Evolutionary conservation across 2,888 invertebrate species (phyloP), one percentile per base, ranked within the genome.

Genomic region (Protophormia terraenovae): DNA sequence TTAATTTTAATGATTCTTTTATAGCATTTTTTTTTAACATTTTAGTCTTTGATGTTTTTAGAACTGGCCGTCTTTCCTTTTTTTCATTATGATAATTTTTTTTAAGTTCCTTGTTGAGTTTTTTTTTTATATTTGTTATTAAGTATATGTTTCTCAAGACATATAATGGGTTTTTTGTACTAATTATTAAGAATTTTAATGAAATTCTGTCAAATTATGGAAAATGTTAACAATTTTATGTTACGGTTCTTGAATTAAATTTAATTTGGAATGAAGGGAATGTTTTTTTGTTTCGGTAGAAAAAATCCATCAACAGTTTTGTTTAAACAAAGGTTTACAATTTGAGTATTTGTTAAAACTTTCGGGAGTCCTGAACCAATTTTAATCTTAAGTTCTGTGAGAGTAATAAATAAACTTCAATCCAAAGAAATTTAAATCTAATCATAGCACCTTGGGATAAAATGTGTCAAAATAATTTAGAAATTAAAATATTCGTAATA

Each of bases 131-230:
- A 45, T 32, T 60, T 66, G 66, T 77, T 66, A 72, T 71, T 71
- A n/a, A n/a, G n/a, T n/a, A 66, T 60, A 72, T 78, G 66, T 58
- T 69, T 32, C 50, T n/a, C 16, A 77, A 16, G 50, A 38, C 8
- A 7, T 8, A 47, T 69, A 35, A 38, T 47, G 60, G 10, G 7
- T 55, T 62, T 16, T 45, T 67, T 22, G 38, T 55, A 72, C 80
- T 80, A 84, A 84, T 84, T 84, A 80, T 80, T 66, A 80, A 27
- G 41, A 73, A 77, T 77, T 84, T 84, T 81, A 84, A 84, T 84
- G 66, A 72, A 77, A 81, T 77, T 72, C 76, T 80, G 66, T 72
- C 72, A 84, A 72, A 66, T 71, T 66, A 53, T 53, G 29, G 16
- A 73, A 38, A 83, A 75, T 79, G 53, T 73, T 47, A 38, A 76